Evolutionary conservation across 2,113 vertebrate genomes (phyloP).

Genomic region (Felis chaus): DNA sequence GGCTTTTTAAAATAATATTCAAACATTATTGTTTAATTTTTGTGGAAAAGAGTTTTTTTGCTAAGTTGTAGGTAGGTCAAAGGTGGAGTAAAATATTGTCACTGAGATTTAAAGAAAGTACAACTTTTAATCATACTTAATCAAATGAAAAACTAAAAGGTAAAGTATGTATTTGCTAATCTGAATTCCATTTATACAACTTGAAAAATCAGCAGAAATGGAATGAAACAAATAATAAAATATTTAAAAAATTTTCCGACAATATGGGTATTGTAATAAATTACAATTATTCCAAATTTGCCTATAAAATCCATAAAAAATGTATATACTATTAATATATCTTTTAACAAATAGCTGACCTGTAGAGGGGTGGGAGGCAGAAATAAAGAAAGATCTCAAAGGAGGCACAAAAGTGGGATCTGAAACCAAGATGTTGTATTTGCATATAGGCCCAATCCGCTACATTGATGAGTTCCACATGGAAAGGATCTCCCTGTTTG

Average conservation of each 20-base stretch:
- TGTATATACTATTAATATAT: neutral
- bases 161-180: neutral
- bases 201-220: neutral
- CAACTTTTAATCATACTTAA: neutral
- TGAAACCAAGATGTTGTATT: neutral
- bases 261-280: neutral
- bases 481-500: neutral
- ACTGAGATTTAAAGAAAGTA: neutral
- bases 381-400: neutral
- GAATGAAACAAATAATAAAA: neutral
- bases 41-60: neutral
- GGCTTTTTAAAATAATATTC: neutral
- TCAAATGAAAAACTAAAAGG: neutral
- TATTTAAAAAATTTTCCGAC: neutral
- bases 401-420: neutral
- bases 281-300: neutral
- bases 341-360: neutral
- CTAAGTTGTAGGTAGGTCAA: neutral
- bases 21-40: neutral
- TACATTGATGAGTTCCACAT: accelerated
- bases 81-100: neutral
- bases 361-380: neutral
- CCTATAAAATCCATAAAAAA: neutral
- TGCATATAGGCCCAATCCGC: accelerated
- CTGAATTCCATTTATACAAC: neutral